Percentiles rank a stretch among this genome's conserved stretches.
Evolutionary conservation across 2,797 vertebrate species (phyloP).

Genomic region (Sebastes aleutianus): DNA sequence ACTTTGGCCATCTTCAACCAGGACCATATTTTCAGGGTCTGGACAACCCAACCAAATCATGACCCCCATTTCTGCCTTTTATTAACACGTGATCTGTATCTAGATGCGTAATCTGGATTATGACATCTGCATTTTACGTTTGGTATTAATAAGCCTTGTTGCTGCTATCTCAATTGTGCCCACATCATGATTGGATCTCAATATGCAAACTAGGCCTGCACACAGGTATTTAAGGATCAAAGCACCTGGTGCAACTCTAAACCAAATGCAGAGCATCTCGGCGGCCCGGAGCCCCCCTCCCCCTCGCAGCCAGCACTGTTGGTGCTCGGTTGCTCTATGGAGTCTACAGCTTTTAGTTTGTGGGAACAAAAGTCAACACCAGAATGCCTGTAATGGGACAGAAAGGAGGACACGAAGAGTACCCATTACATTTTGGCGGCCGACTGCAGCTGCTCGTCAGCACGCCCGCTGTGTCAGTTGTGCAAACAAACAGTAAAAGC

Average conservation of each 20-base stretch:
- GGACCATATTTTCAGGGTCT: not conserved
- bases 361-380: not conserved
- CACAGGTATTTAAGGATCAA: not conserved
- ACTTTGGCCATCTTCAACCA: not conserved
- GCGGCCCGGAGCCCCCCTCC: not conserved
- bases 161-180: not conserved
- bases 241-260: not conserved
- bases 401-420: not conserved
- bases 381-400: too few species aligned
- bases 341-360: not conserved
- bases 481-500: not conserved
- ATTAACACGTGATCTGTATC: not conserved
- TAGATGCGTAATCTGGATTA: not conserved
- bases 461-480: not conserved
- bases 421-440: not conserved
- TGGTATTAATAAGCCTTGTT: not conserved
- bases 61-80: not conserved
- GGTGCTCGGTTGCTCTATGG: too few species aligned
- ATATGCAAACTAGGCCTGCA: not conserved
- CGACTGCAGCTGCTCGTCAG: not conserved
- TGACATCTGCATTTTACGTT: not conserved
- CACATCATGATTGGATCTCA: not conserved
- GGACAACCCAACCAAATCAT: not conserved
- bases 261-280: not conserved
- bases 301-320: not conserved